phyloP scores from a whole-genome alignment of 1,140 invertebrate genomes.

The Bombus affinis region DNA sequence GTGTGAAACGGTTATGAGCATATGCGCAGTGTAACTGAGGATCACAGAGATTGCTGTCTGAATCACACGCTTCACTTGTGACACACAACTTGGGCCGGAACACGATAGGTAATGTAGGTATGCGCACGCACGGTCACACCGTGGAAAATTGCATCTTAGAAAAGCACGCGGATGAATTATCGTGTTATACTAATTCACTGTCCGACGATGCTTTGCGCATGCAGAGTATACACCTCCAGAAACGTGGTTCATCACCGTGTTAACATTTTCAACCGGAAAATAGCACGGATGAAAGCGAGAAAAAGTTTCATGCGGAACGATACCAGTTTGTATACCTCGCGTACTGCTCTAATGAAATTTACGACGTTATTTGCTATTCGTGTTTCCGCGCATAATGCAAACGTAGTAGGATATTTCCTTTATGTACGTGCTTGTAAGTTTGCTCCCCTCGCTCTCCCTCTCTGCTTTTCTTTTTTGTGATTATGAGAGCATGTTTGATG shows the following conservation, averaged over 20 bases:
- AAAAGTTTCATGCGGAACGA: background rate
- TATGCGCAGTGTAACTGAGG: background rate
- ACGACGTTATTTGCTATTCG: background rate
- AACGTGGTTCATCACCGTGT: background rate
- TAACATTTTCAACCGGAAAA: background rate
- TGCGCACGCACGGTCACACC: background rate
- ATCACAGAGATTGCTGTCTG: background rate
- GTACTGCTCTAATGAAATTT: conserved; percentile 7
- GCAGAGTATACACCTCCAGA: background rate
- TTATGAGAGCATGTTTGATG: background rate
- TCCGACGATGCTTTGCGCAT: background rate
- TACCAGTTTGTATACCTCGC: background rate
- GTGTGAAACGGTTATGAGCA: too few species aligned
- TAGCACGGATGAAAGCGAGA: background rate
- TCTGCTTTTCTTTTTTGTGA: background rate
- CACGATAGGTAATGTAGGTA: background rate
- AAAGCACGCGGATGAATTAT: conserved; percentile 51
- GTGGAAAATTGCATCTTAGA: conserved; percentile 52
- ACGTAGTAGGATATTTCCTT: background rate
- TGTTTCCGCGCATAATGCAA: background rate
- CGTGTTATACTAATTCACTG: conserved; percentile 24
- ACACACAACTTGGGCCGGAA: conserved; percentile 26
- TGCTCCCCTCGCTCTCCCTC: too few species aligned
- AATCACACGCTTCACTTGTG: conserved; percentile 42
- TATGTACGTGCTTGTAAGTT: too few species aligned